Conservation (phyloP, 2,888 invertebrate species). For the Caenorhabditis imperialis region DNA sequence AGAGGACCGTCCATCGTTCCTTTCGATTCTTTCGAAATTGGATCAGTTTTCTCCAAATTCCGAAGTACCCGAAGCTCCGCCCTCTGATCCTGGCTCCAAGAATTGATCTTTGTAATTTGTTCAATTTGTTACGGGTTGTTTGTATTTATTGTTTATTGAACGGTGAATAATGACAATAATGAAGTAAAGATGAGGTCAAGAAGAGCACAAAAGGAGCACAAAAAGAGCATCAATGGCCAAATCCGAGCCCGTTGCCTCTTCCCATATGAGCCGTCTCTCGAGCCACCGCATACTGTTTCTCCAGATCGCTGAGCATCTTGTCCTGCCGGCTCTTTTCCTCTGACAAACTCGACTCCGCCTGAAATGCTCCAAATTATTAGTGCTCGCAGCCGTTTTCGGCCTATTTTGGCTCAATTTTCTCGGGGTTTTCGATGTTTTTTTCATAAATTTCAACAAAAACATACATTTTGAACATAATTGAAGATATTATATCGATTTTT, state of each 20-base stretch:
- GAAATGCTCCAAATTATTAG: background rate
- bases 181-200: background rate
- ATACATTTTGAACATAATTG: too few relatives aligned
- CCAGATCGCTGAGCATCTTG: conserved; percentile 59
- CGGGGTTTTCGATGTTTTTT: too few relatives aligned
- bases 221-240: conserved; percentile 41
- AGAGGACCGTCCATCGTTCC: conserved; percentile 61
- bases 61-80: conserved; percentile 26
- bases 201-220: background rate
- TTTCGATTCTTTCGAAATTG: conserved; percentile 41
- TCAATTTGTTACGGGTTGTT: background rate
- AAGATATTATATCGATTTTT: too few relatives aligned
- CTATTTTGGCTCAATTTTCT: too few relatives aligned
- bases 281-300: conserved; percentile 62
- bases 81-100: conserved; percentile 25
- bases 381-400: too few relatives aligned
- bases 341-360: conserved; percentile 32
- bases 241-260: conserved; percentile 63
- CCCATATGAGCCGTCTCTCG: conserved; percentile 63
- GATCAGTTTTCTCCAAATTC: conserved; percentile 15
- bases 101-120: background rate
- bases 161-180: too few relatives aligned
- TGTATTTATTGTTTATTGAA: conserved; percentile 20
- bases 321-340: conserved; percentile 57
- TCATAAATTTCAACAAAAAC: too few relatives aligned